Evolutionary conservation across 1,140 invertebrate species (phyloP).

Genomic region (Batillaria attramentaria): DNA sequence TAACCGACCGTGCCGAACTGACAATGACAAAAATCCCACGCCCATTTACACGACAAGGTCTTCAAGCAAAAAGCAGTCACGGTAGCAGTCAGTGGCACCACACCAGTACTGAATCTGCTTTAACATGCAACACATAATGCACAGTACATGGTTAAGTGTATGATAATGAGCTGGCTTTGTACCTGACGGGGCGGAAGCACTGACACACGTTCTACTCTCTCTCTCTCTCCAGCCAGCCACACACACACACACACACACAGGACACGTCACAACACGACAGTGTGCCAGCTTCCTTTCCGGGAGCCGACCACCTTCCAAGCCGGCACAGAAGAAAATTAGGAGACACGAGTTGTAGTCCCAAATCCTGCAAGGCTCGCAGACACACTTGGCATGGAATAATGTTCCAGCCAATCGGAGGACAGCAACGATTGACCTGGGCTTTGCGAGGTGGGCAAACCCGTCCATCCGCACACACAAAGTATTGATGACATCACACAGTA

Average conservation of each 20-base stretch:
- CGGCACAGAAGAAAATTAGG: conserved; percentile 25
- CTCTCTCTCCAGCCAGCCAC: not conserved
- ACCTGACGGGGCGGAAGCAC: too few species aligned
- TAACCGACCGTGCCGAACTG: too few species aligned
- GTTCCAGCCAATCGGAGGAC: conserved; percentile 31
- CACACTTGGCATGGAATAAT: conserved; percentile 22
- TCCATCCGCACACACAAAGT: conserved; percentile 4
- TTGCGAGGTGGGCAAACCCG: conserved; percentile 15
- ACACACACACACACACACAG: not conserved
- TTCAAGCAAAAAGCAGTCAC: too few species aligned
- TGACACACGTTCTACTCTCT: too few species aligned
- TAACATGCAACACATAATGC: too few species aligned
- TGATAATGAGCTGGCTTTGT: too few species aligned
- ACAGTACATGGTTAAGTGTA: too few species aligned
- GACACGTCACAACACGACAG: conserved; percentile 16
- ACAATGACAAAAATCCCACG: too few species aligned
- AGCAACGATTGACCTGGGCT: conserved; percentile 21
- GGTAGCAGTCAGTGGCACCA: too few species aligned
- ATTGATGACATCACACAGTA: conserved; percentile 27
- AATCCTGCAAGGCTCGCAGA: conserved; percentile 29
- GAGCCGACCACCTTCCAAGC: not conserved
- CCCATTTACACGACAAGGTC: too few species aligned
- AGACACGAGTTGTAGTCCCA: too few species aligned
- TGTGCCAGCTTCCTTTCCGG: not conserved
- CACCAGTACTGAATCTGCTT: too few species aligned